These are phyloP conservation scores for Metallyticus violacea DNA, from an alignment of 2,888 invertebrate genomes.

Conservation along the genomic window DNA sequence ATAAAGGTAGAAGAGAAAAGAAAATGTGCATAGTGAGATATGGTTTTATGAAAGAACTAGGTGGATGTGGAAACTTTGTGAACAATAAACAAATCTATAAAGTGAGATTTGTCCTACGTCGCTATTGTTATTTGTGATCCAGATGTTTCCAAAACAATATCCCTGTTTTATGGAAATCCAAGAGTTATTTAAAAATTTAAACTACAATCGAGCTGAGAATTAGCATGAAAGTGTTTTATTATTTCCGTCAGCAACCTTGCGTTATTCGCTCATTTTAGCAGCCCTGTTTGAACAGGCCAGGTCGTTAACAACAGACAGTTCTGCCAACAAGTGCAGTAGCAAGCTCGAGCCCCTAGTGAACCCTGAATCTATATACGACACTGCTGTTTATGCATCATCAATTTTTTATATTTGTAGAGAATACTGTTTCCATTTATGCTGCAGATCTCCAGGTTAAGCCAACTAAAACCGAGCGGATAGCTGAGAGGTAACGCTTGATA, in stretches of 20 bases:
- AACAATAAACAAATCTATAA: background rate
- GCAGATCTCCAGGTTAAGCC: too few relatives aligned
- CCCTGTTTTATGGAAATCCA: background rate
- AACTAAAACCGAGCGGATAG: too few relatives aligned
- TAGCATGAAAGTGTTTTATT: background rate
- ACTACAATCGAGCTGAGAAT: background rate
- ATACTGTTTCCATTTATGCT: too few relatives aligned
- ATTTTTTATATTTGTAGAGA: too few relatives aligned
- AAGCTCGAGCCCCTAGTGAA: background rate
- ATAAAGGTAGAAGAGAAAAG: background rate
- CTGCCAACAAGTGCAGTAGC: background rate
- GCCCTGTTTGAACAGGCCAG: background rate
- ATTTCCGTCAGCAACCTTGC: background rate
- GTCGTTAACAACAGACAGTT: background rate
- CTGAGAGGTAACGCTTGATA: too few relatives aligned
- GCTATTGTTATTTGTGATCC: background rate
- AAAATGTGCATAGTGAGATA: background rate
- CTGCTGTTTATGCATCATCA: too few relatives aligned
- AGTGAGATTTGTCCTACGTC: background rate
- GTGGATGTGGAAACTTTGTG: background rate
- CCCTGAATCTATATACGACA: too few relatives aligned
- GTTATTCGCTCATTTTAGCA: background rate
- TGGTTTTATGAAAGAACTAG: background rate
- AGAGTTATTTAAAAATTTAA: background rate
- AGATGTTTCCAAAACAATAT: background rate